Conservation (phyloP, 2,888 invertebrate genomes). For the Torymus texanus region DNA sequence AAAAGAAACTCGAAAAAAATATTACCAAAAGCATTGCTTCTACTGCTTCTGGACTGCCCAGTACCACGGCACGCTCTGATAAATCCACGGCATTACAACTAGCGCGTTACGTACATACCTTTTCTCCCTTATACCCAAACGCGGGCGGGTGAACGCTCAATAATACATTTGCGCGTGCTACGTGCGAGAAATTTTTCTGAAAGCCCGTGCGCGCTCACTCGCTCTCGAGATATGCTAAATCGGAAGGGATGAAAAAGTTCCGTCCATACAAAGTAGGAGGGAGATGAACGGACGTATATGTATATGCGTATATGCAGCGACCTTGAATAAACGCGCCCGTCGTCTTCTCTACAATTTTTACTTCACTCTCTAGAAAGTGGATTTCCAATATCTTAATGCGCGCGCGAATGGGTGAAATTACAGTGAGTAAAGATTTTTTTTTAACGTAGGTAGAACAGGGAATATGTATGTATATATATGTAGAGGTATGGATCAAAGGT, state of each 20-base stretch:
- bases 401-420: background rate
- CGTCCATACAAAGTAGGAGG: constrained; percentile 13
- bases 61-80: no score
- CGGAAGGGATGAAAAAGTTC: constrained; percentile 21
- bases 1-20: no score
- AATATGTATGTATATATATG: no score
- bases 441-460: no score
- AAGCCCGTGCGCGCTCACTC: no score
- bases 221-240: constrained; percentile 15
- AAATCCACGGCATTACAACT: no score
- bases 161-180: constrained; percentile 3
- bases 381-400: constrained; percentile 15
- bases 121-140: background rate
- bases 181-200: constrained; percentile 8
- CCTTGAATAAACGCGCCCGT: background rate
- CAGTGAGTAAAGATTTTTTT: no score
- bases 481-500: no score
- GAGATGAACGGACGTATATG: background rate
- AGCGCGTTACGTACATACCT: background rate
- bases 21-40: no score
- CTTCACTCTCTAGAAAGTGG: no score
- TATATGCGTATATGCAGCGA: background rate
- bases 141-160: background rate
- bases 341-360: background rate
- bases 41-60: no score